Conservation (phyloP, 1,140 invertebrate genomes). For the Aphis craccivora region DNA sequence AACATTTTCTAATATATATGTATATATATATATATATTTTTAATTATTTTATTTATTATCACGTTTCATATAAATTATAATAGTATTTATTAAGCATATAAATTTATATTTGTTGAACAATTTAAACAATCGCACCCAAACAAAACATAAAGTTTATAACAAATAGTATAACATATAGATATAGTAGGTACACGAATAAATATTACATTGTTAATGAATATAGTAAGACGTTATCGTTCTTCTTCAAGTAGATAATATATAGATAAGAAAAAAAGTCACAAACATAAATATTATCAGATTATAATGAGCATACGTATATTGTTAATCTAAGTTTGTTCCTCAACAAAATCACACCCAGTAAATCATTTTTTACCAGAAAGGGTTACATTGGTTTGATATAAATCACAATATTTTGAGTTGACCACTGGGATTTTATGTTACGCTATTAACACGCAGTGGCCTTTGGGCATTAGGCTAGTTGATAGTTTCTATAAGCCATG, state of each 20-base stretch:
- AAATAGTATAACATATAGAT: background rate
- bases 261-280: background rate
- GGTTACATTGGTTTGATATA: background rate
- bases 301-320: background rate
- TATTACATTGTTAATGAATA: background rate
- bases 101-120: background rate
- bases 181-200: background rate
- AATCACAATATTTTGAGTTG: background rate
- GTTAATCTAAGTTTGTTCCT: background rate
- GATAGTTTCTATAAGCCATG: background rate
- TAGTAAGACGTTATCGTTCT: background rate
- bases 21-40: too few species aligned
- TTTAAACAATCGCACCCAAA: background rate
- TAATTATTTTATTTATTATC: too few species aligned
- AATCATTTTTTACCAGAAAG: background rate
- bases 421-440: background rate
- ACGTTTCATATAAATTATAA: too few species aligned
- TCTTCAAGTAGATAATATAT: background rate
- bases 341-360: background rate
- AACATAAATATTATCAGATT: background rate
- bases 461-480: background rate
- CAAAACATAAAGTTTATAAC: background rate
- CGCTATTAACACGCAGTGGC: background rate
- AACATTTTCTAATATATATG: too few species aligned
- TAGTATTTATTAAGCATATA: background rate